Evolutionary conservation across 2,888 invertebrate species (phyloP).

Genomic region (Drosophila formosana): DNA sequence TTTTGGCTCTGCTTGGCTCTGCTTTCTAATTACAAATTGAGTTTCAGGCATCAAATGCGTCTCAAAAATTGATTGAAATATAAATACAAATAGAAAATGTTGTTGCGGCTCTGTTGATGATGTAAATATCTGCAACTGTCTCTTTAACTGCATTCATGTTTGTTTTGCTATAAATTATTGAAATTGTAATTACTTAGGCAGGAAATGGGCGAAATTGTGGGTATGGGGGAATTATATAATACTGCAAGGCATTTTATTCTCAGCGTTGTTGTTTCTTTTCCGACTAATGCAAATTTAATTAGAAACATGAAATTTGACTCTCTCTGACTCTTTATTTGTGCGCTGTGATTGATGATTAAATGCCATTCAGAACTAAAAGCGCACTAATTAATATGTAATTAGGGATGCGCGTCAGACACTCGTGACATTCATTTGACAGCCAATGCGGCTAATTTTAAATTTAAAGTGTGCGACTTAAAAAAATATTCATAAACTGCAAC

Average conservation of each 20-base stretch:
- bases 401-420: constrained; percentile 28
- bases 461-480: not conserved
- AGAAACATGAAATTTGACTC: constrained; percentile 52
- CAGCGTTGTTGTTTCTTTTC: constrained; percentile 15
- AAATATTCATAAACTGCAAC: not conserved
- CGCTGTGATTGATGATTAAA: constrained; percentile 60
- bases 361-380: constrained; percentile 41
- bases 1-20: constrained; percentile 23
- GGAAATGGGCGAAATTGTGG: constrained; percentile 17
- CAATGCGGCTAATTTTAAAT: constrained; percentile 32
- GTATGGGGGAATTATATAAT: constrained; percentile 8
- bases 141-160: constrained; percentile 34
- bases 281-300: constrained; percentile 73
- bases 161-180: constrained; percentile 75
- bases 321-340: constrained; percentile 9
- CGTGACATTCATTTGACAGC: constrained; percentile 47
- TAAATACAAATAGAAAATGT: constrained; percentile 25
- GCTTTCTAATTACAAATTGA: constrained; percentile 57
- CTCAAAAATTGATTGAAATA: constrained; percentile 67
- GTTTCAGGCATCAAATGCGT: constrained; percentile 1
- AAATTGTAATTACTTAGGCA: constrained; percentile 76
- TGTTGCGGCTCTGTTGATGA: too few relatives aligned
- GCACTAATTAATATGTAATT: constrained; percentile 63
- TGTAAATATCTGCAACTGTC: constrained; percentile 24
- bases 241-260: constrained; percentile 22